These are phyloP conservation scores for Hemiscyllium ocellatum DNA, from an alignment of 2,113 vertebrate species.

Conservation along the genomic window DNA sequence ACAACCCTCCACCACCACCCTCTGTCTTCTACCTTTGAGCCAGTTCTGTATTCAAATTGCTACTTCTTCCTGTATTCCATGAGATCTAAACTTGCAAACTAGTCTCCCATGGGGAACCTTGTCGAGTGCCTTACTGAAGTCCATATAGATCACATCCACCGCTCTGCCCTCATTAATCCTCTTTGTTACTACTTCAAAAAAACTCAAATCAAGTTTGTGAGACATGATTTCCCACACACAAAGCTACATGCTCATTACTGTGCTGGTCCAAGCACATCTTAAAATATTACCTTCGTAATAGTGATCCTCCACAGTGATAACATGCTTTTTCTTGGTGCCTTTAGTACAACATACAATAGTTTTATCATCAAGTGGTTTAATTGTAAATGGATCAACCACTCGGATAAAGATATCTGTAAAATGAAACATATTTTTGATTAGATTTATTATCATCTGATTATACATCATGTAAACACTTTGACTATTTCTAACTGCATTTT, in stretches of 20 bases:
- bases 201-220: no score
- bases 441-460: neutral
- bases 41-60: no score
- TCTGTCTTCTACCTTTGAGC: no score
- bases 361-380: constrained; percentile 86
- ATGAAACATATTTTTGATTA: neutral
- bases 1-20: no score
- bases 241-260: neutral
- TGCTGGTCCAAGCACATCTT: neutral
- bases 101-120: no score
- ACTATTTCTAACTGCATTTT: neutral
- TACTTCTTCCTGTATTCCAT: no score
- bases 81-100: no score
- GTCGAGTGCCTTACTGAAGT: no score
- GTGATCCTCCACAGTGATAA: constrained; percentile 89
- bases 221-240: neutral
- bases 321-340: constrained; percentile 72
- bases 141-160: no score
- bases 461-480: neutral
- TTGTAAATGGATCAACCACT: constrained; percentile 83
- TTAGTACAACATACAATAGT: constrained; percentile 77
- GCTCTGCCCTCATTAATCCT: no score
- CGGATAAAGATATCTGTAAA: constrained; percentile 72
- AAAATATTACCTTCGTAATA: constrained; percentile 75
- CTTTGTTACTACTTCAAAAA: no score